phyloP scores from a whole-genome alignment of 2,797 vertebrate species.

The Epinephelus awoara region DNA sequence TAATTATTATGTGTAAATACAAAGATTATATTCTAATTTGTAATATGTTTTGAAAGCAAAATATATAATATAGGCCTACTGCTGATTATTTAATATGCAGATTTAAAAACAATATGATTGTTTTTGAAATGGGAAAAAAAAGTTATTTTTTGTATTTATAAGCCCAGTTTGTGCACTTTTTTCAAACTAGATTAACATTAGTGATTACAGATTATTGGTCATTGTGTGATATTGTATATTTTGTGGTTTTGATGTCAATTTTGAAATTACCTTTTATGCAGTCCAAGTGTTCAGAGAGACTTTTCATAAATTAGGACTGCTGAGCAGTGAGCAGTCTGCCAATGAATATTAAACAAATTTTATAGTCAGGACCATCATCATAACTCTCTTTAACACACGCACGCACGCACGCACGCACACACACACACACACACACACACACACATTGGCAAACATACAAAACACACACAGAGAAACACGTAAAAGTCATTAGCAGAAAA shows the following conservation, averaged over 20 bases:
- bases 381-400: not conserved
- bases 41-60: not conserved
- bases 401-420: not conserved
- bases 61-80: not conserved
- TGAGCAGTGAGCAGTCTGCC: conserved; percentile 6
- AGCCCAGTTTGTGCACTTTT: not conserved
- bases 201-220: not conserved
- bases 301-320: not conserved
- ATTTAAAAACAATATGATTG: no score
- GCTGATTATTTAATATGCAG: no score
- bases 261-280: not conserved
- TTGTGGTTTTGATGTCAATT: no score
- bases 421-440: no score
- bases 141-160: not conserved
- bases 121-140: no score
- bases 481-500: conserved; percentile 15
- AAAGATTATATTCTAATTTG: no score
- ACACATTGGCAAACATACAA: conserved; percentile 13
- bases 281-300: not conserved
- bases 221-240: not conserved
- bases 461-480: conserved; percentile 14
- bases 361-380: conserved; percentile 4
- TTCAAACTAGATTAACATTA: not conserved
- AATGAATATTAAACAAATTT: not conserved
- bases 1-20: no score